Evolutionary conservation across 2,113 vertebrate genomes (phyloP).

Genomic region (Pedionomus torquatus): DNA sequence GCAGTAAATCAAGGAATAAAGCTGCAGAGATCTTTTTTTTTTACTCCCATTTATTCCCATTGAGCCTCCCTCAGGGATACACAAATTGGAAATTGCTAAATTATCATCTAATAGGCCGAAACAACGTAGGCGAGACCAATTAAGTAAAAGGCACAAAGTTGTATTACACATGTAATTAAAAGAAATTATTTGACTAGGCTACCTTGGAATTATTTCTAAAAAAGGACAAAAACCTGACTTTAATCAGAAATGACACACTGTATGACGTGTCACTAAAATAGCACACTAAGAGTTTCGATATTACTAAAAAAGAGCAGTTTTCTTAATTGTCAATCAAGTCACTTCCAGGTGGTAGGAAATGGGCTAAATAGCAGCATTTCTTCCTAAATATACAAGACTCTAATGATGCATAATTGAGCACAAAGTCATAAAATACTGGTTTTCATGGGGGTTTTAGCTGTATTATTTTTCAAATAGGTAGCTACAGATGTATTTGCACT

Average conservation of each 20-base stretch:
- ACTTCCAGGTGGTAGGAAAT: neutral
- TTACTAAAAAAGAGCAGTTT: neutral
- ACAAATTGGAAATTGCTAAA: conserved; percentile 65
- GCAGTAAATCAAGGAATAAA: neutral
- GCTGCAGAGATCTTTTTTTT: conserved; percentile 25
- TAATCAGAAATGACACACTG: neutral
- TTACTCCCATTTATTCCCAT: conserved; percentile 45
- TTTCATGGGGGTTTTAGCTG: neutral
- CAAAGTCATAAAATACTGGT: neutral
- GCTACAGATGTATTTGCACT: neutral
- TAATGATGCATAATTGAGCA: neutral
- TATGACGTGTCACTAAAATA: neutral
- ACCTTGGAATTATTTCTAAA: neutral
- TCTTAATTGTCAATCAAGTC: neutral
- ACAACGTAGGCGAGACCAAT: conserved; percentile 70
- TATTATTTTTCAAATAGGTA: neutral
- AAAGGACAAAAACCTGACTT: conserved; percentile 25
- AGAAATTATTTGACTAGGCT: conserved; percentile 45
- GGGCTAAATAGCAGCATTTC: neutral
- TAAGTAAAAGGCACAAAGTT: conserved; percentile 63
- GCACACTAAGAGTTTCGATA: neutral
- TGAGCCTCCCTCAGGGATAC: conserved; percentile 42
- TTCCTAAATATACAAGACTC: neutral
- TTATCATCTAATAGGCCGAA: conserved; percentile 78
- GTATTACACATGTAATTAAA: conserved; percentile 53